Base-by-base conservation (phyloP, 2,888 invertebrate genomes). In the Candidula unifasciata region DNA sequence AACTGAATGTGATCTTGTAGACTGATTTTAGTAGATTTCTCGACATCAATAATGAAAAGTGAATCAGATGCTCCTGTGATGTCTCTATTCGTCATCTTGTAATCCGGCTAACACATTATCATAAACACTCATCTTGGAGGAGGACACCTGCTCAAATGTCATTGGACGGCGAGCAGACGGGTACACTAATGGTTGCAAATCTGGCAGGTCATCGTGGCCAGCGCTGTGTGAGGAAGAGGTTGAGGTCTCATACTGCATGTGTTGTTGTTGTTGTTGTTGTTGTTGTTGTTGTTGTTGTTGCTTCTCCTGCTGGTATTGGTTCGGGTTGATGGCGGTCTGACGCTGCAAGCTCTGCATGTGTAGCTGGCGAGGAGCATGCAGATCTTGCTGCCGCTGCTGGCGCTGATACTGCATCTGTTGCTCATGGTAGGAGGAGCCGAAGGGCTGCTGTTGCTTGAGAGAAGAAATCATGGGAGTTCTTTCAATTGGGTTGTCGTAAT, bases 101-200 rank as follows among this genome's bases (percentile, higher is more conserved):
- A 69, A 30, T 13, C 77, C 85, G 21, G 77, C 78, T 57, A 84
- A 87, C n/a, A 91, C 89, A 87, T 91, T 91, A 84, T 91, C 91
- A 82, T 91, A 91, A 21, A 91, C 88, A 81, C 91, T 91, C 85
- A 91, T 90, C 88, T 91, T 91, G 2, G 91, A 91, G 10, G 91
- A 91, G 8, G 91, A 90, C 21, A 88, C 87, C 84, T 91, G 91
- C 80, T 91, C 90, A 87, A 91, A 91, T 37, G 91, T 91, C 91
- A 91, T 91, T 69, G 91, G 91, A 77, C 91, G 89, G 52, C 89
- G 88, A 57, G 89, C 91, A 10, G 91, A 91, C 6, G 91, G 91
- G 73, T 90, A 88, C 57, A 89, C 89, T 37, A 91, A 86, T 37
- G 91, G 91, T 35, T 90, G 89, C 1, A 90, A 88, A 73, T 89